Evolutionary conservation across 2,797 vertebrate genomes (phyloP).

Genomic region (Lacerta bilineata): DNA sequence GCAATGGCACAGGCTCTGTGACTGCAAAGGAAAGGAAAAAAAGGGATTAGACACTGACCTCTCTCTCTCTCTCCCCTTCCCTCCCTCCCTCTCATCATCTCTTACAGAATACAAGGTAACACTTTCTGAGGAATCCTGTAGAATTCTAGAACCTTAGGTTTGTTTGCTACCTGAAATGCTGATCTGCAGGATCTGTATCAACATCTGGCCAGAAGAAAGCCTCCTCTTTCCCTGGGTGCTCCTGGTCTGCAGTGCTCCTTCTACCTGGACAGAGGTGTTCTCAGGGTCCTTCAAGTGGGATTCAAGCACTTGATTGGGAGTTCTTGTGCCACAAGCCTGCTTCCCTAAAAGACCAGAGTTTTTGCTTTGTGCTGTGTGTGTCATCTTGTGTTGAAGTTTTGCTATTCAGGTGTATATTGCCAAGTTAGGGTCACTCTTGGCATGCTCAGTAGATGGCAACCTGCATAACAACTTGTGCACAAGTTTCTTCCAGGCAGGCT

Average conservation of each 20-base stretch:
- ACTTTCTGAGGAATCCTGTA: not conserved
- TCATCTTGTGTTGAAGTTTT: not conserved
- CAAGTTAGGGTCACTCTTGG: not conserved
- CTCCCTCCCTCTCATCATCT: constrained; percentile 54
- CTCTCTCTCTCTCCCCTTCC: constrained; percentile 4
- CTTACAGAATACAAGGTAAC: constrained; percentile 95
- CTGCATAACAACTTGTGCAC: too few relatives aligned
- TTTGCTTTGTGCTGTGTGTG: not conserved
- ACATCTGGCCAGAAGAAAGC: not conserved
- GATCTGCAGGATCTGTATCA: not conserved
- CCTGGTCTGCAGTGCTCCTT: not conserved
- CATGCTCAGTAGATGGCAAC: not conserved
- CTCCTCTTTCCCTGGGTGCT: not conserved
- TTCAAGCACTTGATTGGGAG: too few relatives aligned
- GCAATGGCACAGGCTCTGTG: not conserved
- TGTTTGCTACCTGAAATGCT: not conserved
- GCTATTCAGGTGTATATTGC: not conserved
- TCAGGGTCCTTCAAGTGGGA: not conserved
- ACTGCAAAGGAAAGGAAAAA: not conserved
- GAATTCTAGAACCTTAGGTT: constrained; percentile 4
- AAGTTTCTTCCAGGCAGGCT: not conserved
- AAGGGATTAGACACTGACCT: constrained; percentile 3
- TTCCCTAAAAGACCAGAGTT: not conserved
- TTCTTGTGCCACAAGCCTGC: not conserved
- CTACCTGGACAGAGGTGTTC: not conserved